Percentiles rank a stretch among this genome's conserved stretches.
phyloP scores from a whole-genome alignment of 2,888 invertebrate genomes.

The Tinea trinotella region DNA sequence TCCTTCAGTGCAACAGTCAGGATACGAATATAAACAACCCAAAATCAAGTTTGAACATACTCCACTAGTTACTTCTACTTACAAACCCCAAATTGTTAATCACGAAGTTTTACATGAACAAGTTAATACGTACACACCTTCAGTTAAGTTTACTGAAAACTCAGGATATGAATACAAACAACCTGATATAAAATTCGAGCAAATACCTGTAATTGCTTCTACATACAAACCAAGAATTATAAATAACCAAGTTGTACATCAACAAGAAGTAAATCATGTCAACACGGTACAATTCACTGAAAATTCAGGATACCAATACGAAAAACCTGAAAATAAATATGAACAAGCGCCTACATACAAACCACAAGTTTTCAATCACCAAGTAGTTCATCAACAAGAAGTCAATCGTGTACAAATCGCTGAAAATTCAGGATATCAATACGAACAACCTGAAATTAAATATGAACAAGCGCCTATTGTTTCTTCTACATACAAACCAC shows the following conservation, averaged over 20 bases:
- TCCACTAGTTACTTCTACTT: slow-evolving; percentile 10
- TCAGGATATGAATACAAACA: slow-evolving; percentile 18
- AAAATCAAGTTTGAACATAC: neutral
- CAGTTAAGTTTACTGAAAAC: neutral
- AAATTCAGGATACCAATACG: slow-evolving; percentile 38
- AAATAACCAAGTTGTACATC: slow-evolving; percentile 46
- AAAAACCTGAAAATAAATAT: slow-evolving; percentile 37
- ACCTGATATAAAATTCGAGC: slow-evolving; percentile 2
- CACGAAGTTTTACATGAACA: slow-evolving; percentile 32
- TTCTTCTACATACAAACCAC: neutral
- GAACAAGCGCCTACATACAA: slow-evolving; percentile 42
- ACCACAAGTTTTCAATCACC: slow-evolving; percentile 49
- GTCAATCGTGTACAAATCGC: slow-evolving; percentile 35
- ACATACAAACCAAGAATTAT: slow-evolving; percentile 39
- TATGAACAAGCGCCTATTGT: slow-evolving; percentile 35
- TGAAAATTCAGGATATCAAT: slow-evolving; percentile 34
- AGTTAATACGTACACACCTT: neutral
- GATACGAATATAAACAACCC: slow-evolving; percentile 18
- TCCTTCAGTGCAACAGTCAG: neutral
- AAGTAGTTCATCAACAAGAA: slow-evolving; percentile 44
- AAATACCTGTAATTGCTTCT: slow-evolving; percentile 32
- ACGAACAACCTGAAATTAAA: slow-evolving; percentile 24
- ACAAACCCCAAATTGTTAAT: slow-evolving; percentile 35
- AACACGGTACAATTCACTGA: neutral
- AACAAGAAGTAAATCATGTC: slow-evolving; percentile 20